Evolutionary conservation across 2,888 invertebrate genomes (phyloP).

Genomic region (Trachelus stipa): DNA sequence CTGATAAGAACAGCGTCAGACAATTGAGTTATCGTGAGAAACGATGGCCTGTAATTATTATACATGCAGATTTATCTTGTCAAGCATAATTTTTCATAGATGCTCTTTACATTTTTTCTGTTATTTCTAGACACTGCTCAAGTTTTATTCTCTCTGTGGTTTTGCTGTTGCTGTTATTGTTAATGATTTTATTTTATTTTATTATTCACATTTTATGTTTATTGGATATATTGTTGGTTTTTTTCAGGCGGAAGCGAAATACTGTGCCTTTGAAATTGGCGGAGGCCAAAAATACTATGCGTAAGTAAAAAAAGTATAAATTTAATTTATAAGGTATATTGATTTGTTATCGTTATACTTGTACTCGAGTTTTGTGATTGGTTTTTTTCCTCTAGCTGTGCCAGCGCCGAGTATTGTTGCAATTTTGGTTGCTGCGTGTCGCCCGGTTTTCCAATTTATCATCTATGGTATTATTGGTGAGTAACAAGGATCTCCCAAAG

Average conservation of each 20-base stretch:
- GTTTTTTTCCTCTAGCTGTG: conserved; percentile 57
- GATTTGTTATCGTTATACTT: conserved; percentile 1
- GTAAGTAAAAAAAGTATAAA: conserved; percentile 47
- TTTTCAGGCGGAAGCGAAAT: conserved; percentile 65
- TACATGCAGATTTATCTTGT: background rate
- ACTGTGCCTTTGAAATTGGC: conserved; percentile 66
- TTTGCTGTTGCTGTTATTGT: background rate
- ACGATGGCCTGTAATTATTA: background rate
- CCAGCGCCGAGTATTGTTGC: conserved; percentile 70
- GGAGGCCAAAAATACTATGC: conserved; percentile 66
- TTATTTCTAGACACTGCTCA: background rate
- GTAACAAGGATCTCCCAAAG: conserved; percentile 30
- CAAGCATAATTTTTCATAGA: background rate
- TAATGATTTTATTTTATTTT: background rate
- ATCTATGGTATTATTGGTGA: conserved; percentile 72
- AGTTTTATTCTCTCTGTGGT: background rate
- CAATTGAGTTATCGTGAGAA: background rate
- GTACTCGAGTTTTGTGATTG: background rate
- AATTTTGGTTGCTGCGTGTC: conserved; percentile 70
- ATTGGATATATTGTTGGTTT: conserved; percentile 20
- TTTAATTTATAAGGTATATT: background rate
- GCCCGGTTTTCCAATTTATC: conserved; percentile 69
- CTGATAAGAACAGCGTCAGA: background rate
- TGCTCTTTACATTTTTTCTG: background rate
- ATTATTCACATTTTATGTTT: background rate